phyloP scores from a whole-genome alignment of 2,797 vertebrate genomes.

The Orientallactaga sibirica region DNA sequence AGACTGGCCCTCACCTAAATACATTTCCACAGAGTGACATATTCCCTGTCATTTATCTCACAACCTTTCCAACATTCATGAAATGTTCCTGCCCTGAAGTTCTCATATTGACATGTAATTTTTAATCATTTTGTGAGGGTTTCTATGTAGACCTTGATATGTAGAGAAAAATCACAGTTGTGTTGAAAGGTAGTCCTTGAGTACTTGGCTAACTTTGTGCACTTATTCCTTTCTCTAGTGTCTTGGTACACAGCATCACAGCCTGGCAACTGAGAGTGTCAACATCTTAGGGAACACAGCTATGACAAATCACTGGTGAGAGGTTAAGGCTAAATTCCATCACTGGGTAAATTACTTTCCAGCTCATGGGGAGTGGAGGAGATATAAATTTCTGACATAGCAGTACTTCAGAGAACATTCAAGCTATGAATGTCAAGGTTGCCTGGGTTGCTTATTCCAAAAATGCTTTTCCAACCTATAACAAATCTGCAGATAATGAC shows the following conservation, averaged over 20 bases:
- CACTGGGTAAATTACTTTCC: not conserved
- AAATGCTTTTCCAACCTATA: conserved; percentile 30
- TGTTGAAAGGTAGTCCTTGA: not conserved
- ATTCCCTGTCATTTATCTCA: not conserved
- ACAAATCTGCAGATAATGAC: not conserved
- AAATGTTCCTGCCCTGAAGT: not conserved
- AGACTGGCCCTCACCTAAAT: not conserved
- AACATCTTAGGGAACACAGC: not conserved
- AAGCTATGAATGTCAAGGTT: not conserved
- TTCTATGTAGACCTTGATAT: not conserved
- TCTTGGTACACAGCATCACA: not conserved
- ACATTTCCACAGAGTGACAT: not conserved
- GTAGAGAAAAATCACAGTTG: not conserved
- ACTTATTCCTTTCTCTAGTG: not conserved
- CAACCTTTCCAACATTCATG: not conserved
- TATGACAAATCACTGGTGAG: not conserved
- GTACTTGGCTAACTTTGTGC: not conserved
- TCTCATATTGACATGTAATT: not conserved
- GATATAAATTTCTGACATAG: not conserved
- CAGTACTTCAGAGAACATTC: conserved; percentile 11
- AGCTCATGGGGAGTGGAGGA: not conserved
- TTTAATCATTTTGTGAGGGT: not conserved
- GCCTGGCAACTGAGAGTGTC: not conserved
- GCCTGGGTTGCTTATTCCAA: not conserved
- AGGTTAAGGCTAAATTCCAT: not conserved